These are phyloP conservation scores for Sphaeramia orbicularis DNA, from an alignment of 2,797 vertebrate genomes.

Conservation along the genomic window DNA sequence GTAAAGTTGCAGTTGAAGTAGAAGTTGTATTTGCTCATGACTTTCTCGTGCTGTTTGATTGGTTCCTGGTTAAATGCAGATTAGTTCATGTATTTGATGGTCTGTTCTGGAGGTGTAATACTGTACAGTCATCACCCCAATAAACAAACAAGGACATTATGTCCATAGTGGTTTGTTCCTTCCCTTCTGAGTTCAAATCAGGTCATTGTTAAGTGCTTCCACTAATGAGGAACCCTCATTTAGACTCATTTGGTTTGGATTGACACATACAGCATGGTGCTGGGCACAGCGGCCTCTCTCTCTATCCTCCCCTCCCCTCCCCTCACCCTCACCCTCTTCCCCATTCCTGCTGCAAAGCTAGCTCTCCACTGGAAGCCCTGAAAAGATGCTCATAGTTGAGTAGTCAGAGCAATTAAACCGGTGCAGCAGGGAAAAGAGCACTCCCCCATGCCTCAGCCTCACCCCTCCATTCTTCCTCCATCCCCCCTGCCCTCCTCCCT, in stretches of 20 bases:
- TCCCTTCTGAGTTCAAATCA: constrained; percentile 46
- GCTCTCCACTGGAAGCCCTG: constrained; percentile 44
- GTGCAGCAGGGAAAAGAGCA: constrained; percentile 69
- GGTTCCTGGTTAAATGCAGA: neutral
- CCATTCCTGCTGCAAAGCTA: constrained; percentile 27
- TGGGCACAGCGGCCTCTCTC: neutral
- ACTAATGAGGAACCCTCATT: constrained; percentile 67
- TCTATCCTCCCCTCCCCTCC: neutral
- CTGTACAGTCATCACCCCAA: neutral
- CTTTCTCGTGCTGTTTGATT: neutral
- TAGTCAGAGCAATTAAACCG: constrained; percentile 78
- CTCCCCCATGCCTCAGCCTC: constrained; percentile 17
- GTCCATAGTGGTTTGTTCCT: constrained; percentile 8
- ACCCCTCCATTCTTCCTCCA: constrained; percentile 46
- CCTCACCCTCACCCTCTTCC: neutral
- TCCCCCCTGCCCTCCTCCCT: constrained; percentile 1
- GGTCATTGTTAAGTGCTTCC: constrained; percentile 53
- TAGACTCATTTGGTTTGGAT: constrained; percentile 48
- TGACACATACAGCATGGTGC: constrained; percentile 47
- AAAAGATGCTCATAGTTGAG: constrained; percentile 67
- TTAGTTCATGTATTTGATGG: neutral
- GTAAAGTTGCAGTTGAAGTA: too few species aligned
- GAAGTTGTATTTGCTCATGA: too few species aligned
- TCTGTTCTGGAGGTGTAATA: neutral
- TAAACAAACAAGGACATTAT: constrained; percentile 8